Evolutionary conservation across 2,113 vertebrate genomes (phyloP).

Genomic region (Laticauda colubrina): DNA sequence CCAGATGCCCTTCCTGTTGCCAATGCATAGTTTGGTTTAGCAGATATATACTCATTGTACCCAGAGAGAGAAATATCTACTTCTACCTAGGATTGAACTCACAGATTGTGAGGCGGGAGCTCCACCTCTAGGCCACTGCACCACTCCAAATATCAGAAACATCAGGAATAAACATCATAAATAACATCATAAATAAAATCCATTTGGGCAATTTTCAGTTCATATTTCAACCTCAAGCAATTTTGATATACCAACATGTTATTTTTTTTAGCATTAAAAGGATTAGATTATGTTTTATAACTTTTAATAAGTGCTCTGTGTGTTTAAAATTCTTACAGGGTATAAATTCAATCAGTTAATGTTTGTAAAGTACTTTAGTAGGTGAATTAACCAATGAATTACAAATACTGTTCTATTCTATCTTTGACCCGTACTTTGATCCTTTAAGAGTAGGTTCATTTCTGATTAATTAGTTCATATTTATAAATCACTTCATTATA

Average conservation of each 20-base stretch:
- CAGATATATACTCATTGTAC: too few relatives aligned
- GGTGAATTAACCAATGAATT: neutral
- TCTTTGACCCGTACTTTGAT: neutral
- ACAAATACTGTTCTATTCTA: slow-evolving; percentile 6
- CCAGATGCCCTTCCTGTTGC: too few relatives aligned
- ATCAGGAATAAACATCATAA: neutral
- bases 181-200: neutral
- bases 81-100: too few relatives aligned
- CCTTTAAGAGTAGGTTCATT: neutral
- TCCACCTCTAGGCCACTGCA: too few relatives aligned
- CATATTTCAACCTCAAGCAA: neutral
- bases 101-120: too few relatives aligned
- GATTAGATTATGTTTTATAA: neutral
- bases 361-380: slow-evolving; percentile 10
- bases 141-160: neutral
- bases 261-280: neutral
- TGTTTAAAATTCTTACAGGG: neutral
- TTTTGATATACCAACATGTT: neutral
- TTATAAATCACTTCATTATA: slow-evolving; percentile 11
- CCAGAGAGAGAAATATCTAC: too few relatives aligned
- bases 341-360: slow-evolving; percentile 20
- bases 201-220: neutral
- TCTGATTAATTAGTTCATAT: slow-evolving; percentile 11
- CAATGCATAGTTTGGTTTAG: too few relatives aligned
- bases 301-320: neutral